Percentiles rank a stretch among this genome's conserved stretches.
phyloP scores from a whole-genome alignment of 2,113 vertebrate genomes.

The Grammomys surdaster region DNA sequence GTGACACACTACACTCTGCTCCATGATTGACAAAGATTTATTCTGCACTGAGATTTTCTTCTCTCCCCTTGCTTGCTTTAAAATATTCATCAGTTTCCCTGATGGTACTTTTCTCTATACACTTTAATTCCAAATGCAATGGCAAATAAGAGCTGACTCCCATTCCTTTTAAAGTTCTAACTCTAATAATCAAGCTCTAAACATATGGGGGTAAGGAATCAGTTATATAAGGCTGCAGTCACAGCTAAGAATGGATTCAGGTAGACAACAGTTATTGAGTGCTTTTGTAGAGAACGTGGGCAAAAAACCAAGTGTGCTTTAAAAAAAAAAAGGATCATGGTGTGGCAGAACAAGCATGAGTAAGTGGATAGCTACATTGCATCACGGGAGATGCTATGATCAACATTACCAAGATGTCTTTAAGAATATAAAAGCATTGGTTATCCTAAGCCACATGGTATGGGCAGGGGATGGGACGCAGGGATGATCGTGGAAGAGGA shows the following conservation, averaged over 20 bases:
- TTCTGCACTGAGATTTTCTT: slow-evolving; percentile 27
- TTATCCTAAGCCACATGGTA: background rate
- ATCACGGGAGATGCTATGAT: background rate
- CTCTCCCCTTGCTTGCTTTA: background rate
- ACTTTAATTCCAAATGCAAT: background rate
- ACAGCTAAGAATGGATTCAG: background rate
- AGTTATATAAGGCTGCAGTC: background rate
- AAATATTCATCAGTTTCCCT: background rate
- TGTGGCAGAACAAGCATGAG: background rate
- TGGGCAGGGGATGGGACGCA: background rate
- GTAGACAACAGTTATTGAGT: background rate
- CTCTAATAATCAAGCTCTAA: background rate
- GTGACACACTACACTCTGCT: background rate
- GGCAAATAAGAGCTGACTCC: background rate
- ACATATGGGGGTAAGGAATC: background rate
- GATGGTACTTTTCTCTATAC: background rate
- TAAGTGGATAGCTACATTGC: background rate
- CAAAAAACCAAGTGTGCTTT: background rate
- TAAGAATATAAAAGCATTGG: background rate
- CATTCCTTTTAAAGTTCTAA: background rate
- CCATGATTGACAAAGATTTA: background rate
- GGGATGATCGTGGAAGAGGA: background rate
- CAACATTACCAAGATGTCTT: background rate
- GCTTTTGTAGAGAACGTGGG: background rate
- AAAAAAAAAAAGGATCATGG: background rate